A percentile compares a stretch with the other conserved stretches of the same genome.
These are phyloP conservation scores for Peromyscus leucopus DNA, from an alignment of 2,113 vertebrate species.

Conservation along the genomic window DNA sequence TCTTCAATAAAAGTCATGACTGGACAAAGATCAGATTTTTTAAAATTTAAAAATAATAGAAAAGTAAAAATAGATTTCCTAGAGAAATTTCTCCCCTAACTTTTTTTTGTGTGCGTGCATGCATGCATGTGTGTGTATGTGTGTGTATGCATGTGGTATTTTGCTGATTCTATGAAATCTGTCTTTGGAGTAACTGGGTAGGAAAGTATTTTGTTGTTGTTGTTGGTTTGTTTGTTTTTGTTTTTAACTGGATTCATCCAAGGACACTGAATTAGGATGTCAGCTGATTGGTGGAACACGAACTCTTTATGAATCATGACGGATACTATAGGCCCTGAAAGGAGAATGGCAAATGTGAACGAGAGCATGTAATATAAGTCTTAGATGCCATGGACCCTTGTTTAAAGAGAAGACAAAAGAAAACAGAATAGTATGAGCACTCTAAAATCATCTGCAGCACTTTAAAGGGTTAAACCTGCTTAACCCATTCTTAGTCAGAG, in stretches of 20 bases:
- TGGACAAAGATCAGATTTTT: conserved; percentile 77
- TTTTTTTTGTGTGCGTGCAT: not conserved
- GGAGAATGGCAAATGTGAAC: not conserved
- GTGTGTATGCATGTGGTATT: conserved; percentile 54
- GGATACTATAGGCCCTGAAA: conserved; percentile 38
- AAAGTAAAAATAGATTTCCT: conserved; percentile 81
- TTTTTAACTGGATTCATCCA: conserved; percentile 61
- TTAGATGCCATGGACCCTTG: conserved; percentile 60
- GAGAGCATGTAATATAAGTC: conserved; percentile 36
- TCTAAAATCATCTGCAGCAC: conserved; percentile 88
- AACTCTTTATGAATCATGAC: not conserved
- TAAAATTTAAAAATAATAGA: conserved; percentile 82
- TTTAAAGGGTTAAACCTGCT: conserved; percentile 88
- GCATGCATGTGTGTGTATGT: not conserved
- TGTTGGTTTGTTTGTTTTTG: not conserved
- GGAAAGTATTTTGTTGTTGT: not conserved
- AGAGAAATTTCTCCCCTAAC: conserved; percentile 75
- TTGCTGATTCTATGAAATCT: conserved; percentile 75
- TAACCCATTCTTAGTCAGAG: conserved; percentile 85
- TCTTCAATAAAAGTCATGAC: conserved; percentile 73
- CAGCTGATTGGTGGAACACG: conserved; percentile 32
- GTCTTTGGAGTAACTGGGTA: conserved; percentile 77
- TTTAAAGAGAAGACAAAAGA: conserved; percentile 71
- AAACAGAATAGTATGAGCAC: conserved; percentile 83
- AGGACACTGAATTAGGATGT: conserved; percentile 80